Evolutionary conservation across 2,888 invertebrate species (phyloP).

Genomic region (Xestia sexstrigata): DNA sequence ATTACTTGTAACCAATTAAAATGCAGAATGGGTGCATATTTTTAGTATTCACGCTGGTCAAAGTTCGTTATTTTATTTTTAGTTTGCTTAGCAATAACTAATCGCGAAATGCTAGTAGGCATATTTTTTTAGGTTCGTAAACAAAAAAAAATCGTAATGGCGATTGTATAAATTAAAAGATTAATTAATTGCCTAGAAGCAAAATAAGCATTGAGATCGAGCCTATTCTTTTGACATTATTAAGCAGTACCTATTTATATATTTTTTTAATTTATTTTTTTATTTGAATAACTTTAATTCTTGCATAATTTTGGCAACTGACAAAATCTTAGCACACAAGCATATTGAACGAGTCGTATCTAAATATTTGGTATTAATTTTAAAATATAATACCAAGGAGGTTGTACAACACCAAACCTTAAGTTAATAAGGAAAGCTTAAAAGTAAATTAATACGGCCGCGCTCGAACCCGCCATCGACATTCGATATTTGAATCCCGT

Average conservation of each 20-base stretch:
- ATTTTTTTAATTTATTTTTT: not conserved
- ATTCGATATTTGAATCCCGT: slow-evolving; percentile 80
- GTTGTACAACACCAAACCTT: slow-evolving; percentile 59
- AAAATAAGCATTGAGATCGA: not conserved
- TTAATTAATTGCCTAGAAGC: not conserved
- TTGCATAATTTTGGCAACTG: not conserved
- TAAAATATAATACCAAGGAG: slow-evolving; percentile 14
- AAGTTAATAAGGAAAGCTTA: slow-evolving; percentile 77
- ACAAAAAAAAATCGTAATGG: slow-evolving; percentile 27
- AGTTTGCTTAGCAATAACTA: slow-evolving; percentile 16
- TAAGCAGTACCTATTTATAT: not conserved
- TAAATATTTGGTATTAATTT: not conserved
- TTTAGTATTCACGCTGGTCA: slow-evolving; percentile 37
- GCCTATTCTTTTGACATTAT: not conserved
- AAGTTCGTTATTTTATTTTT: slow-evolving; percentile 44
- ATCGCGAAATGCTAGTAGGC: slow-evolving; percentile 2
- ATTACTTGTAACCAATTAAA: slow-evolving; percentile 17
- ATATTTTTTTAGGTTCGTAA: slow-evolving; percentile 3
- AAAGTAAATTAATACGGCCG: slow-evolving; percentile 77
- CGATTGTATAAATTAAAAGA: slow-evolving; percentile 3
- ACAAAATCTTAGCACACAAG: slow-evolving; percentile 6
- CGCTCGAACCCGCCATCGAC: slow-evolving; percentile 69
- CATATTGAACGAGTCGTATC: not conserved
- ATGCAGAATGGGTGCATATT: slow-evolving; percentile 33
- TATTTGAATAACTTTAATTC: not conserved